Evolutionary conservation across 2,113 vertebrate species (phyloP).

Genomic region (Dipodomys ordii): DNA sequence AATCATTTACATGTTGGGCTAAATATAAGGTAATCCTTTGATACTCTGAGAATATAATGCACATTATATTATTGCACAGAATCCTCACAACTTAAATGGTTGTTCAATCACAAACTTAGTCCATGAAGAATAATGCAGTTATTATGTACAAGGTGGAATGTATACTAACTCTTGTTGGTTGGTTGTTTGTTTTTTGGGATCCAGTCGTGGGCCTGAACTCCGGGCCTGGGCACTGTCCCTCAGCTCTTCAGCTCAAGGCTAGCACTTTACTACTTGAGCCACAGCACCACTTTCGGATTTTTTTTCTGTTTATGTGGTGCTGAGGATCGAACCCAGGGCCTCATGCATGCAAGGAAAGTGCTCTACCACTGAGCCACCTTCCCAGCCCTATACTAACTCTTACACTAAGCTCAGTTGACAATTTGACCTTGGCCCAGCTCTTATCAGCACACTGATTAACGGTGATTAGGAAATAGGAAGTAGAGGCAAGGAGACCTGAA

Average conservation of each 20-base stretch:
- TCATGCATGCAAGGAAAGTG: no score
- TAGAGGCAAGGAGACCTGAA: rapidly evolving
- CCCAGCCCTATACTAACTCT: background rate
- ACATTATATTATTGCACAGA: background rate
- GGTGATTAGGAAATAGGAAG: background rate
- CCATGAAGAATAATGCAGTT: background rate
- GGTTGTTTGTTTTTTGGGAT: no score
- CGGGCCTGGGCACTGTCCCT: no score
- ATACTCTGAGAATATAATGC: background rate
- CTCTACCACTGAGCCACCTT: no score
- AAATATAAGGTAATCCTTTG: background rate
- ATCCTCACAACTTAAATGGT: background rate
- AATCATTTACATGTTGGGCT: background rate
- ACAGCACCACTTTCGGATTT: no score
- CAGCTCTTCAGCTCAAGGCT: no score
- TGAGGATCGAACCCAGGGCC: no score
- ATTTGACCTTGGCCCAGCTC: conserved; percentile 11
- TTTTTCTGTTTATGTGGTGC: no score
- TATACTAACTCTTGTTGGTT: background rate
- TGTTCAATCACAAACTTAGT: background rate
- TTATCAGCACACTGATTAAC: background rate
- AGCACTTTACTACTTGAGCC: no score
- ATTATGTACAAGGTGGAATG: background rate
- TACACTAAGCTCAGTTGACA: background rate
- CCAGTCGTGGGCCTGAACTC: no score